These are phyloP conservation scores for Hormiphora californensis DNA, from an alignment of 37 sponge, comb jelly and placozoan species.

Conservation along the genomic window DNA sequence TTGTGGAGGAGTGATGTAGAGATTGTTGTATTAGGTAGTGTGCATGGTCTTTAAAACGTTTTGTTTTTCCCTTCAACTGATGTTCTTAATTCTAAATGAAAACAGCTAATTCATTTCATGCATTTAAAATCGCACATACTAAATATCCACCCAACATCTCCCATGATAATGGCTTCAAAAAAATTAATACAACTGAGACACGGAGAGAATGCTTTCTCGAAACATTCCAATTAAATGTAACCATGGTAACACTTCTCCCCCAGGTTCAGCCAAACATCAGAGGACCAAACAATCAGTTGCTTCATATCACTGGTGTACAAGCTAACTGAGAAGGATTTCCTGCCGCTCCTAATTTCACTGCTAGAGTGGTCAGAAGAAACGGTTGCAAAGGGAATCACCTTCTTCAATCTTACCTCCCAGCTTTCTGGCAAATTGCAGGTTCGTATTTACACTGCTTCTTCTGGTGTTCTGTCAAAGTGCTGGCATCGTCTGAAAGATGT, in stretches of 20 bases:
- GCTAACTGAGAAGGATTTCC: slow-evolving; percentile 53
- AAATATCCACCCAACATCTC: neutral
- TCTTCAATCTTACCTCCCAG: slow-evolving; percentile 47
- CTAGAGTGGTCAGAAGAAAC: slow-evolving; percentile 33
- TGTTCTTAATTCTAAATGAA: no score
- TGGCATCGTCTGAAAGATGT: no score
- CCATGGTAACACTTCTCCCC: no score
- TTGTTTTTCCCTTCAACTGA: no score
- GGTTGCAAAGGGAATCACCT: neutral
- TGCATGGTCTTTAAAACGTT: no score
- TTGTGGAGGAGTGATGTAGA: no score
- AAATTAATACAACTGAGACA: no score
- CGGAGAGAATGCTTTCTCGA: no score
- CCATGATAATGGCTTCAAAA: no score
- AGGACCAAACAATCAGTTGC: neutral
- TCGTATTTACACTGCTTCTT: neutral
- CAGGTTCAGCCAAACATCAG: neutral
- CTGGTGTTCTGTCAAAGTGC: neutral
- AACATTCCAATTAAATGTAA: no score
- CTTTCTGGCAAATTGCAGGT: slow-evolving; percentile 52
- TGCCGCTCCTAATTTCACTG: neutral
- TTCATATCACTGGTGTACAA: slow-evolving; percentile 50
- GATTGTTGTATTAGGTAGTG: no score
- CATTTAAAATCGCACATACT: neutral
- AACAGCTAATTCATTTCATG: neutral